Evolutionary conservation across 2,113 vertebrate species (phyloP).

Genomic region (Grantiella picta): DNA sequence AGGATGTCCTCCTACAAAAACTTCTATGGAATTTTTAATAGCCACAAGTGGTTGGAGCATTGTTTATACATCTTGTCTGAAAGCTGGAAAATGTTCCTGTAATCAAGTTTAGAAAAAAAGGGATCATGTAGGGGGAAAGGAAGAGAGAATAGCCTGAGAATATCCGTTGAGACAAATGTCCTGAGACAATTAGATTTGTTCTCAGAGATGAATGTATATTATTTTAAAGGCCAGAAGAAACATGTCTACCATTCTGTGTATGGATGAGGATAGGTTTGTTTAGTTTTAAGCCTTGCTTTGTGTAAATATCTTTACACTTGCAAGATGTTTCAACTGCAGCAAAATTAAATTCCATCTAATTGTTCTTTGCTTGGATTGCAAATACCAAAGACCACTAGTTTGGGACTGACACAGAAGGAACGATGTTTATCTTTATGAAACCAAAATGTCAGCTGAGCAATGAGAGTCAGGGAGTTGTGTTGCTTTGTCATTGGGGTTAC

Average conservation of each 20-base stretch:
- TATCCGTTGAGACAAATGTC: conserved; percentile 19
- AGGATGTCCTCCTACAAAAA: conserved; percentile 35
- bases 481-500: not conserved
- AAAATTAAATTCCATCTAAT: not conserved
- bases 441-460: not conserved
- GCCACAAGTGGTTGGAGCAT: conserved; percentile 37
- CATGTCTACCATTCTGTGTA: not conserved
- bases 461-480: not conserved
- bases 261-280: not conserved
- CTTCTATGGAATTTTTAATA: conserved; percentile 21
- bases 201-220: conserved; percentile 35
- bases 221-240: conserved; percentile 30
- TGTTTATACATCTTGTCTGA: conserved; percentile 38
- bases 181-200: conserved; percentile 25
- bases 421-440: conserved; percentile 9
- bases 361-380: not conserved
- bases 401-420: not conserved
- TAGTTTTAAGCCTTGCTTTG: not conserved
- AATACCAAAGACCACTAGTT: not conserved
- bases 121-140: not conserved
- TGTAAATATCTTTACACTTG: conserved; percentile 5
- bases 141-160: conserved; percentile 49
- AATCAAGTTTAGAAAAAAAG: not conserved
- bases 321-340: not conserved
- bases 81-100: conserved; percentile 34